Conservation (phyloP, 2,113 vertebrate genomes). For the Dasyurus viverrinus region DNA sequence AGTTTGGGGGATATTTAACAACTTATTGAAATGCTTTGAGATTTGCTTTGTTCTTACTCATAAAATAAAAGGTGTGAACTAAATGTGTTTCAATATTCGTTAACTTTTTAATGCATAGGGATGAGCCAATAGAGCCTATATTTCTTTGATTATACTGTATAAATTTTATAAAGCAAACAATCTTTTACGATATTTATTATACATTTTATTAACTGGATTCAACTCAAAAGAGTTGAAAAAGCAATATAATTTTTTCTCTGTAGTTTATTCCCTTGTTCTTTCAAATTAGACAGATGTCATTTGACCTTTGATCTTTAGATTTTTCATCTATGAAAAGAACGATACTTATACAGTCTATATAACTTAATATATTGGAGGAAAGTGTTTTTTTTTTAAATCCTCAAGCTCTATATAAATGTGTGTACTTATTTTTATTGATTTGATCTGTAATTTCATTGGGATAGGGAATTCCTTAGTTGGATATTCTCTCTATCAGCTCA, state of each 20-base stretch:
- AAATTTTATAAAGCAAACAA: not conserved
- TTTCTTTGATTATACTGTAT: conserved; percentile 2
- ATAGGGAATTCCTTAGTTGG: not conserved
- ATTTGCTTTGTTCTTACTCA: not conserved
- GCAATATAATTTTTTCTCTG: not conserved
- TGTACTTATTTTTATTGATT: not conserved
- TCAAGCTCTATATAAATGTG: not conserved
- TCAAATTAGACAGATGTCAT: conserved; percentile 3
- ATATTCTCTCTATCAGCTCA: not conserved
- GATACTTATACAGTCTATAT: not conserved
- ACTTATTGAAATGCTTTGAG: not conserved
- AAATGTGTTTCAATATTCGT: not conserved
- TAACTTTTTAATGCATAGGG: not conserved
- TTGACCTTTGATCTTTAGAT: not conserved
- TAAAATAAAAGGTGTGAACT: conserved; percentile 22
- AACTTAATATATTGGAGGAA: not conserved
- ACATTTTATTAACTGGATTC: not conserved
- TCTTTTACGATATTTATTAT: not conserved
- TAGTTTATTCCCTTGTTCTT: not conserved
- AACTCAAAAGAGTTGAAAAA: not conserved
- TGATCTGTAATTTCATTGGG: not conserved
- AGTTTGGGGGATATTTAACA: not conserved
- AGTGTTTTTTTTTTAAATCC: not conserved
- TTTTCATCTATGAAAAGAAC: not conserved
- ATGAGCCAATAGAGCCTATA: not conserved